A percentile compares a stretch with the other conserved stretches of the same genome.
Evolutionary conservation across 2,888 invertebrate genomes (phyloP).

Genomic region (Spisula solida): DNA sequence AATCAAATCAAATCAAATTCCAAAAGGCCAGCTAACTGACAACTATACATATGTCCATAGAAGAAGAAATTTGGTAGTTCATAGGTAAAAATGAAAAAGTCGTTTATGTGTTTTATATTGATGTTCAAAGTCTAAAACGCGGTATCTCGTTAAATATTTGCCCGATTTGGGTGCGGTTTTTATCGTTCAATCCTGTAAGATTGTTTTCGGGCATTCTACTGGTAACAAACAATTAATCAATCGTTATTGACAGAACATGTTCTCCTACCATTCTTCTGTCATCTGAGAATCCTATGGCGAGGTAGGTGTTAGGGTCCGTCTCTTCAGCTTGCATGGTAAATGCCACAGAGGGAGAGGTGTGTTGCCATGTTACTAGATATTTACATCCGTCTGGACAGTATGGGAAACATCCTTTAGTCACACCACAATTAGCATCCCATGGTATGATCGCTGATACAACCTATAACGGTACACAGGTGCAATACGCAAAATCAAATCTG

Average conservation of each 20-base stretch:
- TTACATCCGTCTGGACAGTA: slow-evolving; percentile 68
- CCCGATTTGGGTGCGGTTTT: no score
- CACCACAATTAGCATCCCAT: slow-evolving; percentile 65
- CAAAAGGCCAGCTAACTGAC: background rate
- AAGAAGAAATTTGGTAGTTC: no score
- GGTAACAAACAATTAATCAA: no score
- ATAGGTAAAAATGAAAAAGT: background rate
- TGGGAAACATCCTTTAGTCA: slow-evolving; percentile 69
- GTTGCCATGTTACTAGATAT: slow-evolving; percentile 68
- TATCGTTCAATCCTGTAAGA: no score
- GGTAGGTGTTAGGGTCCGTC: slow-evolving; percentile 54
- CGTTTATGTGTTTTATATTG: no score
- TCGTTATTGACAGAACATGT: background rate
- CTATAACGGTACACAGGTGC: background rate
- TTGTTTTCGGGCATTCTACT: no score
- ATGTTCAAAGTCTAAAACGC: no score
- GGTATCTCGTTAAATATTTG: no score
- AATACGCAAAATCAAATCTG: background rate
- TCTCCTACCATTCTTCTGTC: slow-evolving; percentile 67
- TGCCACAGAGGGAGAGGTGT: slow-evolving; percentile 29
- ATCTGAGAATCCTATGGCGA: slow-evolving; percentile 69
- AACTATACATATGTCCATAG: background rate
- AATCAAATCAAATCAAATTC: no score
- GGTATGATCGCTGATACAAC: background rate
- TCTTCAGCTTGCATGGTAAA: slow-evolving; percentile 58